Evolutionary conservation across 2,797 vertebrate species (phyloP).

Genomic region (Peromyscus aztecus): DNA sequence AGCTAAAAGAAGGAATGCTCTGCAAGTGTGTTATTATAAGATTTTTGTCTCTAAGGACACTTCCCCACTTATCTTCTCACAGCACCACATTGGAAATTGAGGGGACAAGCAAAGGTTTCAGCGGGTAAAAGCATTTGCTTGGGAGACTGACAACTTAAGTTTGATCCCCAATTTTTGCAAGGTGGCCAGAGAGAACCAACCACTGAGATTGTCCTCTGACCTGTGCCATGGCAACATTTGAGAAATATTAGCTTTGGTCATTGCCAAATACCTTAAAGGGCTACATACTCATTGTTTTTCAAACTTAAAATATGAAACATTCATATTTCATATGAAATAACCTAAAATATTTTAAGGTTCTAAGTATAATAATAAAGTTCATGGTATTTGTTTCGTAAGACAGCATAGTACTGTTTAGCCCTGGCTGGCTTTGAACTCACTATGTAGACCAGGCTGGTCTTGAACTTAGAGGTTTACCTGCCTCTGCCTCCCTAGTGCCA

Average conservation of each 20-base stretch:
- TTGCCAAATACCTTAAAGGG: not conserved
- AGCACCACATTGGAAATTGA: not conserved
- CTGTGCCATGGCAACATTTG: not conserved
- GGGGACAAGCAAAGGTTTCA: too few relatives aligned
- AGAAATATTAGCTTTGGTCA: conserved; percentile 39
- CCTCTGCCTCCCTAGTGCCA: not conserved
- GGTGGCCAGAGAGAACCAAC: not conserved
- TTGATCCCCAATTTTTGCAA: not conserved
- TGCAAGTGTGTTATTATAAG: not conserved
- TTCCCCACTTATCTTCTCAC: not conserved
- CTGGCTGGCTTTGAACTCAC: not conserved
- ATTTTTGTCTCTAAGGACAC: not conserved
- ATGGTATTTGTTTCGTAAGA: not conserved
- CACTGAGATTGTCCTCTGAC: not conserved
- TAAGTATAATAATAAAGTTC: not conserved
- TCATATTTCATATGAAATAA: not conserved
- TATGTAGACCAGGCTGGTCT: not conserved
- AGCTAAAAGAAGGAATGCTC: not conserved
- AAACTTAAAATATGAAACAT: not conserved
- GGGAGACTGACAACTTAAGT: not conserved
- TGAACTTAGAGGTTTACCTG: not conserved
- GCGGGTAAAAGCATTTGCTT: not conserved
- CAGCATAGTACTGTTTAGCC: not conserved
- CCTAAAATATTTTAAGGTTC: not conserved
- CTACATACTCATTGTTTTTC: not conserved